phyloP scores from a whole-genome alignment of 2,888 invertebrate genomes.

The Ophion ventricosus region DNA sequence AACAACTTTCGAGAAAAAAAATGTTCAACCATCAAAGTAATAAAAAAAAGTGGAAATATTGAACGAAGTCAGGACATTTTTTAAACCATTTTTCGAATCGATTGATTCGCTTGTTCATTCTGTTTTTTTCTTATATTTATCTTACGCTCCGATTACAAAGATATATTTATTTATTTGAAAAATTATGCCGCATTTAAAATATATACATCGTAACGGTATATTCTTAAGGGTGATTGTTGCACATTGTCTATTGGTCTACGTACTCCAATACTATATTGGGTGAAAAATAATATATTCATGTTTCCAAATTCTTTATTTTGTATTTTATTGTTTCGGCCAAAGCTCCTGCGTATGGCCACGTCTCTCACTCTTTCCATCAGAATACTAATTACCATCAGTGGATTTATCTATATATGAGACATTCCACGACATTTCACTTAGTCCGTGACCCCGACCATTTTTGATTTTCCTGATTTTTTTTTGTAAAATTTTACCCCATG shows the following conservation, averaged over 20 bases:
- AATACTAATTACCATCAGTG: background rate
- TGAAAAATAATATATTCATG: background rate
- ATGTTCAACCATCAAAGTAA: background rate
- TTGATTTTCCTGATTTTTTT: too few species aligned
- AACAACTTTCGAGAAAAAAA: background rate
- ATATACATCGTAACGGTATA: too few species aligned
- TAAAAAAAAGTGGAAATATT: background rate
- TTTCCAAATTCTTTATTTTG: background rate
- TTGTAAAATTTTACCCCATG: too few species aligned
- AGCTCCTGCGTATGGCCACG: background rate
- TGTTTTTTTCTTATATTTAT: background rate
- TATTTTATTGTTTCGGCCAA: background rate
- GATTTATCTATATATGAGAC: background rate
- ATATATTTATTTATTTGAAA: background rate
- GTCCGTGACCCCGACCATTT: too few species aligned
- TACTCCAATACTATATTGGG: background rate
- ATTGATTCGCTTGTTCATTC: too few species aligned
- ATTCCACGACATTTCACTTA: too few species aligned
- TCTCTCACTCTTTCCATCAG: background rate
- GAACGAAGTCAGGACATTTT: background rate
- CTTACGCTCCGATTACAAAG: background rate
- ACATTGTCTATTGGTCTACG: too few species aligned
- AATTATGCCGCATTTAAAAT: too few species aligned
- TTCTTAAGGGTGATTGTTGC: too few species aligned
- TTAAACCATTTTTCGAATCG: background rate